Evolutionary conservation across 2,888 invertebrate species (phyloP), one percentile per base, ranked within the genome.

Genomic region (Helicoverpa assulta): DNA sequence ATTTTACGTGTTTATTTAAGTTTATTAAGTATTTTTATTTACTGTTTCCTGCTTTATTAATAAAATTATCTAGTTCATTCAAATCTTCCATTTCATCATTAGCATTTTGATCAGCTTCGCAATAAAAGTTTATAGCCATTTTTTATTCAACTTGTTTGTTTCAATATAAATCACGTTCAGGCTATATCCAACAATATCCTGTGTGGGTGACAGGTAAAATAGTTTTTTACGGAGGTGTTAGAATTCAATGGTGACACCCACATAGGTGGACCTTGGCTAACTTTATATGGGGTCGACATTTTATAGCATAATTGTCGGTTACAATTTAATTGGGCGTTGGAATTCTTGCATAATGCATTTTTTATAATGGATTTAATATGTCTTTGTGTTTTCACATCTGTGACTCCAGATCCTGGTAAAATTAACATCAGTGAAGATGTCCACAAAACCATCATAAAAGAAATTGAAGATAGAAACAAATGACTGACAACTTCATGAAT

Each of bases 191-290:
- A 78, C 69, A 21, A 82, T 79, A 80, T 79, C 71, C 70, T 67
- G 89, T 87, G 93, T 93, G 89, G 93, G 94, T 87, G 90, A 84
- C 72, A 80, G 86, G 85, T 88, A 82, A 79, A 82, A 85, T 83
- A 85, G 85, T 88, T 89, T 88, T 88, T 73, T 89, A 81, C 53
- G 76, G 40, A 80, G 86, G 85, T 80, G 81, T 76, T 81, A 89
- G 78, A 80, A 88, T 88, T 91, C 92, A 92, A 93, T 92, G 92
- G 89, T 88, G 85, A 88, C 93, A 83, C 95, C 94, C 78, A 92
- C 94, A 52, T 26, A 0, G 12, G 0, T 14, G 73, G 82, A 88
- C 95, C 95, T 95, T 94, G 93, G 73, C 59, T 29, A 62, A 21
- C 93, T 89, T 74, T 90, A 90, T 91, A 92, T 86, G 92, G 93